Base-by-base conservation (phyloP, 2,113 vertebrate genomes). In the Sylvilagus bachmani region DNA sequence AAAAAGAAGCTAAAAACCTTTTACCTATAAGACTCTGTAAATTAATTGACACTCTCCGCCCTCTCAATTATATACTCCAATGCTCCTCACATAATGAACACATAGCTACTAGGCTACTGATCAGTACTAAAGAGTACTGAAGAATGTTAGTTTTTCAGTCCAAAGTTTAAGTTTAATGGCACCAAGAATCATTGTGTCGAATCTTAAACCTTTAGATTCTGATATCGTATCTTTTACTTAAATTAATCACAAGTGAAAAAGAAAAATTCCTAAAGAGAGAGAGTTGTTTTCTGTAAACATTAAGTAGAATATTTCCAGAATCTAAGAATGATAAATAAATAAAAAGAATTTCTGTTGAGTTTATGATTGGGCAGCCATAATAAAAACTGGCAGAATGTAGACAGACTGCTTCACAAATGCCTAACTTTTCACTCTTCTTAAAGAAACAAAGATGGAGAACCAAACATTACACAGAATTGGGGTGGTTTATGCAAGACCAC, bases 391-490 rank as follows among this genome's bases (percentile, higher is more conserved):
- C 49, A 80, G 44, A 95, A 69, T 27, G 14, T 3, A 90, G 6
- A 66, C 14, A 77, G 12, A 88, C 33, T 91, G 51, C 11, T 90
- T 94, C 38, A 24, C 22, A 78, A 71, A 7, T 70, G 1, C 51
- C 21, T 62, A 49, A 82, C 3, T 77, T 49, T 31, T 44, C 21
- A 25, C 8, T 74, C 62, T 61, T 58, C 93, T 91, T 78, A 93
- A 93, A 94, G 58, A 92, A 51, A 84, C 31, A 80, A 80, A 80
- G 36, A 58, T 19, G 58, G 33, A 74, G 86, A 74, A 88, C 79
- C 17, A 67, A 10, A 79, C 22, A 67, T 74, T 14, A 83, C 62
- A 74, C 6, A 33, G 21, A 51, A 80, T 29, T 14, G 3, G 3
- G 36, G 19, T 36, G 55, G n/a, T 86, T 95, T 79, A 36, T 70